phyloP scores from a whole-genome alignment of 1,140 invertebrate species.

The Grapholita molesta region DNA sequence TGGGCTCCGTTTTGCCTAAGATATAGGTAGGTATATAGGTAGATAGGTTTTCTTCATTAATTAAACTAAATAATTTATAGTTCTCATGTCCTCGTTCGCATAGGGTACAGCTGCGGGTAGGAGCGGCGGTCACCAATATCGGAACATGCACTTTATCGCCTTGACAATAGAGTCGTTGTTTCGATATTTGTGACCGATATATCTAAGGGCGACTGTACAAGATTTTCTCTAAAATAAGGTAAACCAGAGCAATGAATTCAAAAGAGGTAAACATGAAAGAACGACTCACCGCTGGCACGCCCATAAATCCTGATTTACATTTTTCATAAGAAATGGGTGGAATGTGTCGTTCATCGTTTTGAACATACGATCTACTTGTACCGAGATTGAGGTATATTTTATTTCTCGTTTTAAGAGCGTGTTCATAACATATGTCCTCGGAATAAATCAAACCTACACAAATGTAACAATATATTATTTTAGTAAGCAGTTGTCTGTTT shows the following conservation, averaged over 20 bases:
- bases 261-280: not conserved
- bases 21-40: too few relatives aligned
- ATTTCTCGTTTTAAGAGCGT: not conserved
- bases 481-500: not conserved
- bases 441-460: conserved; percentile 12
- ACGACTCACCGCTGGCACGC: not conserved
- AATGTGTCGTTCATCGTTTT: not conserved
- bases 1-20: too few relatives aligned
- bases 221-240: not conserved
- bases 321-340: not conserved
- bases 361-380: not conserved
- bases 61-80: not conserved
- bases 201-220: too few relatives aligned
- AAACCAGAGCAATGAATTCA: not conserved
- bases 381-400: not conserved
- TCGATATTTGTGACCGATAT: too few relatives aligned
- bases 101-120: too few relatives aligned
- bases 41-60: too few relatives aligned
- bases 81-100: not conserved
- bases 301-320: not conserved
- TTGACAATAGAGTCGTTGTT: too few relatives aligned
- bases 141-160: too few relatives aligned
- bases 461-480: conserved; percentile 10
- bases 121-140: too few relatives aligned
- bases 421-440: conserved; percentile 10